Percentiles rank a stretch among this genome's conserved stretches.
Evolutionary conservation across 2,888 invertebrate genomes (phyloP).

Genomic region (Allolobophora icterica): DNA sequence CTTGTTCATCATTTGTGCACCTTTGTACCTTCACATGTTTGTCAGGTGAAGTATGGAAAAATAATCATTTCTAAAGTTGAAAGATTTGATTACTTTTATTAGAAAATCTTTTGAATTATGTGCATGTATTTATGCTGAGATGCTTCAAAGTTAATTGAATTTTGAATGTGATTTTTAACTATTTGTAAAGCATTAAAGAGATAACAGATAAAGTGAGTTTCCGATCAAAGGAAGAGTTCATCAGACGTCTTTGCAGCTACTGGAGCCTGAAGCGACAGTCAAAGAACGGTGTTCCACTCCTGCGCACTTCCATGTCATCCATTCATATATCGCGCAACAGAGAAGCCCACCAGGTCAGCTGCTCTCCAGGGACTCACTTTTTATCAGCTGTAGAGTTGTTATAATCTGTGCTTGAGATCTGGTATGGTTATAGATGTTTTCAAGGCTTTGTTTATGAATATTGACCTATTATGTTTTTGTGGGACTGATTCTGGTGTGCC

Average conservation of each 20-base stretch:
- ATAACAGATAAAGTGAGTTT: slow-evolving; percentile 26
- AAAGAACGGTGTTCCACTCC: slow-evolving; percentile 91
- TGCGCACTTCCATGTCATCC: slow-evolving; percentile 68
- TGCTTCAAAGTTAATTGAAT: neutral
- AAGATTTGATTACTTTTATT: neutral
- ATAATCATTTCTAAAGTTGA: neutral
- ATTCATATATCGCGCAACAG: slow-evolving; percentile 5
- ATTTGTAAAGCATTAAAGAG: neutral
- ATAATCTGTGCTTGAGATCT: too few species aligned
- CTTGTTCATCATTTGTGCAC: too few species aligned
- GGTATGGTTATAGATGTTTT: neutral
- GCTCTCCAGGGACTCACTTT: neutral
- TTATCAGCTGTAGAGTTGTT: neutral
- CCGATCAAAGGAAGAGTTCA: slow-evolving; percentile 7
- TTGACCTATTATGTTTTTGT: neutral
- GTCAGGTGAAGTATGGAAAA: neutral
- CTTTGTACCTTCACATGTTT: neutral
- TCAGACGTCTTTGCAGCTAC: slow-evolving; percentile 77
- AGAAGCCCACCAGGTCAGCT: slow-evolving; percentile 2
- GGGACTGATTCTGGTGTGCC: neutral
- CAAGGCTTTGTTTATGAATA: neutral
- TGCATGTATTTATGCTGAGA: neutral
- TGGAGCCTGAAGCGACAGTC: slow-evolving; percentile 96
- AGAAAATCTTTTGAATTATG: neutral
- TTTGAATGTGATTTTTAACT: neutral